These are phyloP conservation scores for Tarsius wallacei DNA, from an alignment of 2,797 vertebrate genomes.

Conservation along the genomic window DNA sequence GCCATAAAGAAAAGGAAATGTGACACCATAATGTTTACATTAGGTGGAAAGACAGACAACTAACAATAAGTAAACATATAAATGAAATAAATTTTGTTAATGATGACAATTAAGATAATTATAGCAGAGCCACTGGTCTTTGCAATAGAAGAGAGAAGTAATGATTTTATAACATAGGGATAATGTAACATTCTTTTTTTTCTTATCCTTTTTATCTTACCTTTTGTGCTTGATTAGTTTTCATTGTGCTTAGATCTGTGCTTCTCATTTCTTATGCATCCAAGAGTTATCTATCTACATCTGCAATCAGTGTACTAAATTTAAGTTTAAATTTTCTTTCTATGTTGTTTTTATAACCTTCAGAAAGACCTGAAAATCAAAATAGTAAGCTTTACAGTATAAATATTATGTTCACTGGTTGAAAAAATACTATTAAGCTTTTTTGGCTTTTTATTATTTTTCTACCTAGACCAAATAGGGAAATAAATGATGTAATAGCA, in stretches of 20 bases:
- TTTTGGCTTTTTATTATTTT: conserved; percentile 31
- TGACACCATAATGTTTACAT: neutral
- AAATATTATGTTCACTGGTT: conserved; percentile 7
- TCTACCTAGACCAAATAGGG: conserved; percentile 31
- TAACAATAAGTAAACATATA: neutral
- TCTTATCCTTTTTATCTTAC: neutral
- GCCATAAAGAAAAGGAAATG: neutral
- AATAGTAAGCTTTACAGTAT: neutral
- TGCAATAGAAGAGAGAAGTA: neutral
- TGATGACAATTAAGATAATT: neutral
- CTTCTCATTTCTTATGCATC: neutral
- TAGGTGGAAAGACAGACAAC: neutral
- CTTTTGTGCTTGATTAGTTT: neutral
- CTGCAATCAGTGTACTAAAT: neutral
- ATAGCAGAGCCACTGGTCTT: neutral
- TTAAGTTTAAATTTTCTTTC: neutral
- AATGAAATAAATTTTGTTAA: neutral
- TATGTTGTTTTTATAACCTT: neutral
- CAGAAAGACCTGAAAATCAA: neutral
- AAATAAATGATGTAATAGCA: conserved; percentile 66
- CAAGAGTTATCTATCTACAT: neutral
- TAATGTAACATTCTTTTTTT: neutral
- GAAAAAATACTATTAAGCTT: conserved; percentile 65
- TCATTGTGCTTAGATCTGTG: neutral
- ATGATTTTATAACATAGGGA: neutral